Evolutionary conservation across 2,888 invertebrate genomes (phyloP).

Genomic region (Limenitis camilla): DNA sequence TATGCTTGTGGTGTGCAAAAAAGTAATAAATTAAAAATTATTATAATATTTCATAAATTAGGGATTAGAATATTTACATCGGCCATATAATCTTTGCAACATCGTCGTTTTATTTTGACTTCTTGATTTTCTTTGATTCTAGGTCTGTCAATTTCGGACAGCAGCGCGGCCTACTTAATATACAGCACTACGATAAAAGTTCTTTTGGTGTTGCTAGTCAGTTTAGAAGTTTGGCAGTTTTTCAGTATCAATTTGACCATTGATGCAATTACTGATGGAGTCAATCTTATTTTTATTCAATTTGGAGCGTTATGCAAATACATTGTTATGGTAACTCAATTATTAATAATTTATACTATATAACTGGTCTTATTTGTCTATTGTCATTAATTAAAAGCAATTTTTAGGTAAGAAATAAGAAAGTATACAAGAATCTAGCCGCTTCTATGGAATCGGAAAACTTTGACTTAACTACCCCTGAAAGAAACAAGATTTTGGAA

Average conservation of each 20-base stretch:
- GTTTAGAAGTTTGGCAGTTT: conserved; percentile 45
- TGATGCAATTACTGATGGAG: conserved; percentile 40
- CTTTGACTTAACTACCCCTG: conserved; percentile 47
- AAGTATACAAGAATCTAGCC: conserved; percentile 43
- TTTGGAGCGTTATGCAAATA: conserved; percentile 46
- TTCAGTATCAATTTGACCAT: conserved; percentile 36
- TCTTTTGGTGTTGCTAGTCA: conserved; percentile 35
- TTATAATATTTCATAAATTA: too few species aligned
- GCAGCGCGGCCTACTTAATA: conserved; percentile 20
- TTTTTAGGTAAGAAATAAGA: conserved; percentile 36
- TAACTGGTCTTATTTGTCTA: neutral
- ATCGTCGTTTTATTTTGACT: too few species aligned
- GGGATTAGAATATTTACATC: too few species aligned
- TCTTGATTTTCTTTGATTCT: neutral
- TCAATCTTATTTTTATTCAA: conserved; percentile 46
- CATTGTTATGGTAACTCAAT: conserved; percentile 43
- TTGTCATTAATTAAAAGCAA: too few species aligned
- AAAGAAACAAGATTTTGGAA: conserved; percentile 38
- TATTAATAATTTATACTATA: too few species aligned
- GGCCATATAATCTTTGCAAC: too few species aligned
- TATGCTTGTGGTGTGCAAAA: too few species aligned
- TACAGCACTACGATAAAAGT: conserved; percentile 43
- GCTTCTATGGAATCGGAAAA: conserved; percentile 47
- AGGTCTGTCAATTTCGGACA: conserved; percentile 26
- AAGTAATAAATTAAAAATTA: too few species aligned